Evolutionary conservation across 2,888 invertebrate species (phyloP).

Genomic region (Eupithecia subfuscata): DNA sequence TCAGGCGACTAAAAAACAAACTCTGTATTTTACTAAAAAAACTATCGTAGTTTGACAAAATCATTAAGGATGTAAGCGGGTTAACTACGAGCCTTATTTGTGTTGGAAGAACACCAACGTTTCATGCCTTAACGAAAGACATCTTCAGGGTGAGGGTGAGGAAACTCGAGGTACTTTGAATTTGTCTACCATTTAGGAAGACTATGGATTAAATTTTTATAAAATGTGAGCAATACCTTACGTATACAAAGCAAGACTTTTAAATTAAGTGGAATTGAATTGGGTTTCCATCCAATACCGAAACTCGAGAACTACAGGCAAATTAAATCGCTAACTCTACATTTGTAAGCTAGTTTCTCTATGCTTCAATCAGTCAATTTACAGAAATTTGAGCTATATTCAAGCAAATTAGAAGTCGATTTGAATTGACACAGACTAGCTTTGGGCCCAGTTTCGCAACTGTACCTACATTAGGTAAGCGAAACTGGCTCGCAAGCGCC

Average conservation of each 20-base stretch:
- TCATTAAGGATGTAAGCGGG: too few relatives aligned
- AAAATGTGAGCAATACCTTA: background rate
- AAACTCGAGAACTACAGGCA: background rate
- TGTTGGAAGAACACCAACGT: too few relatives aligned
- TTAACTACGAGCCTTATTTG: too few relatives aligned
- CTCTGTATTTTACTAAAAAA: background rate
- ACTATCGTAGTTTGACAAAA: too few relatives aligned
- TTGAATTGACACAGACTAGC: constrained; percentile 19
- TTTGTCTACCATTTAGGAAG: background rate
- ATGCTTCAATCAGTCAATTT: background rate
- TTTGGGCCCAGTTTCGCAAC: constrained; percentile 71
- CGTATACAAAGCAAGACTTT: background rate
- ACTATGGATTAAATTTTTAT: background rate
- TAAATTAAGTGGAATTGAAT: background rate
- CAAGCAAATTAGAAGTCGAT: constrained; percentile 10
- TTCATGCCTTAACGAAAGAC: too few relatives aligned
- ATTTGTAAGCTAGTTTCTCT: background rate
- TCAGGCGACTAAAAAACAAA: too few relatives aligned
- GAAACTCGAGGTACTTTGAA: background rate
- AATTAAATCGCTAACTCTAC: background rate
- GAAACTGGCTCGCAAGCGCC: constrained; percentile 67
- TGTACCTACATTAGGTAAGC: constrained; percentile 73
- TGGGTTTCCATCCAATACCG: background rate
- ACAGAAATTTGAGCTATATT: background rate
- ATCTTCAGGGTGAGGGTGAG: too few relatives aligned